Percentiles rank a stretch among this genome's conserved stretches.
phyloP scores from a whole-genome alignment of 1,140 invertebrate genomes.

The Drosophila sucinea region DNA sequence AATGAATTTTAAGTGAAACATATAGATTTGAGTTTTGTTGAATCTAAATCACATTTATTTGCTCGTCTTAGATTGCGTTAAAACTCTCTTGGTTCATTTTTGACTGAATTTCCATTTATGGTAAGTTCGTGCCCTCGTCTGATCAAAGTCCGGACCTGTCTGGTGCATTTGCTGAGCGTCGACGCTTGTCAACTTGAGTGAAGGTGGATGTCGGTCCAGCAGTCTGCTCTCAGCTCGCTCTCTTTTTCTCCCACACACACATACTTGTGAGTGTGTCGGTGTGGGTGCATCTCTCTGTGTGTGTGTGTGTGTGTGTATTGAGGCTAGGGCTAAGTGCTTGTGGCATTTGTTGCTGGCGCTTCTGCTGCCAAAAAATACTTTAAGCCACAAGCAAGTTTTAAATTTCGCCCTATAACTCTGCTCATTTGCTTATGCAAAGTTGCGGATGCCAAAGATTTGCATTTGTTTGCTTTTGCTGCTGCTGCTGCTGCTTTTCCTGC shows the following conservation, averaged over 20 bases:
- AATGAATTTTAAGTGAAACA: too few relatives aligned
- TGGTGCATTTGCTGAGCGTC: conserved; percentile 25
- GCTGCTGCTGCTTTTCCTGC: background rate
- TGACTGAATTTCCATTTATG: background rate
- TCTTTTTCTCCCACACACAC: background rate
- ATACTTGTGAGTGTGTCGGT: background rate
- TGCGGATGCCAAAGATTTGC: conserved; percentile 42
- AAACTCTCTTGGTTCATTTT: background rate
- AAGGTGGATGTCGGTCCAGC: conserved; percentile 46
- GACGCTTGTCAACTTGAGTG: conserved; percentile 68
- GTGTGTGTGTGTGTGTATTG: conserved; percentile 28
- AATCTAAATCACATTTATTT: too few relatives aligned
- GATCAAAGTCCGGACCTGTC: background rate
- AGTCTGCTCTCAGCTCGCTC: conserved; percentile 22
- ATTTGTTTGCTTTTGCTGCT: conserved; percentile 50
- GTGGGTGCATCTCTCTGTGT: background rate
- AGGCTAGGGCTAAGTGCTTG: conserved; percentile 63
- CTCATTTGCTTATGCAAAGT: conserved; percentile 58
- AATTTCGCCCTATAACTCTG: conserved; percentile 42
- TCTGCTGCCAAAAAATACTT: conserved; percentile 36
- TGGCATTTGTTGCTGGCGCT: conserved; percentile 45
- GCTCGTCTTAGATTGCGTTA: too few relatives aligned
- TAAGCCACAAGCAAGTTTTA: conserved; percentile 45
- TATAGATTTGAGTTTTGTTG: too few relatives aligned
- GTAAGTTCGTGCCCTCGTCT: background rate